Evolutionary conservation across 2,888 invertebrate species (phyloP).

Genomic region (Meliscaeva auricollis): DNA sequence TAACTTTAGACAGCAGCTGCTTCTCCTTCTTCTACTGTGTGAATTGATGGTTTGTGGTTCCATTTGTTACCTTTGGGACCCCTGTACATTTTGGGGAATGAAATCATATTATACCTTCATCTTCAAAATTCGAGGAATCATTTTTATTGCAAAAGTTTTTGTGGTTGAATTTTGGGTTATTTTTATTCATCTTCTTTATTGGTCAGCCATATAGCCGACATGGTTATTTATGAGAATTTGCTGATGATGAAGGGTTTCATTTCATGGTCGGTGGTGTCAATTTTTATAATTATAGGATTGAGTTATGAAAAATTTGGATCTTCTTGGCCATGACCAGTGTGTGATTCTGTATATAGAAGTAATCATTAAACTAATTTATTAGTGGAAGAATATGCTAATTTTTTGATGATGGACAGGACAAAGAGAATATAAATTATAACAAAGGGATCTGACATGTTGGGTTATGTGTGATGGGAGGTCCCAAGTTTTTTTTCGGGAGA

Average conservation of each 20-base stretch:
- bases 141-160: constrained; percentile 12
- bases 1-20: constrained; percentile 16
- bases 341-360: neutral
- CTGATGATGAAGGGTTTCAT: constrained; percentile 15
- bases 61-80: neutral
- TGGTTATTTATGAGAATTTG: constrained; percentile 20
- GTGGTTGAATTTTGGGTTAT: neutral
- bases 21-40: neutral
- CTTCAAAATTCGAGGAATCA: constrained; percentile 10
- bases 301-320: constrained; percentile 10
- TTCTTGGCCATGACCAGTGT: neutral
- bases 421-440: neutral
- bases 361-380: constrained; percentile 27
- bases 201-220: no score
- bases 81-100: neutral
- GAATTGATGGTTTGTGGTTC: constrained; percentile 21
- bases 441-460: neutral
- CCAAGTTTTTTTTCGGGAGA: neutral
- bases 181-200: neutral
- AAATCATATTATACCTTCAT: neutral
- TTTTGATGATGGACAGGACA: constrained; percentile 20
- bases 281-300: constrained; percentile 39
- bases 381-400: constrained; percentile 12
- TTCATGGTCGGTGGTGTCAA: constrained; percentile 25
- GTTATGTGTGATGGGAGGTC: neutral